A percentile compares a stretch with the other conserved stretches of the same genome.
Evolutionary conservation across 1,140 invertebrate genomes (phyloP).

Genomic region (Drosophila nebulosa): DNA sequence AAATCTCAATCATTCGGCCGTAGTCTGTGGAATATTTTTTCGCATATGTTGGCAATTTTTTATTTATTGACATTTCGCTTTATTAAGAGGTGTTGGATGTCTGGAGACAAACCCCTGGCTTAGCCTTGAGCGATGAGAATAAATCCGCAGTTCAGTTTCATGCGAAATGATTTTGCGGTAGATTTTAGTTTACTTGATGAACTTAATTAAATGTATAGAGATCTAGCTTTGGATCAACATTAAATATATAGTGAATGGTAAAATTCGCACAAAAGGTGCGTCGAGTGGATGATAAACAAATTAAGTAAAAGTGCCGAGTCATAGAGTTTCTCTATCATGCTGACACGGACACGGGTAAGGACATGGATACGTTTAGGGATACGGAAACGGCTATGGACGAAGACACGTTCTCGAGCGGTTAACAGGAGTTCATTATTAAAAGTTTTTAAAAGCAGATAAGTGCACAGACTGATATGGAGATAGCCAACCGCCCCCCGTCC

Average conservation of each 20-base stretch:
- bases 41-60: slow-evolving; percentile 74
- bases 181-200: not conserved
- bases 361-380: not conserved
- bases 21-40: slow-evolving; percentile 32
- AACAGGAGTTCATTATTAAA: slow-evolving; percentile 79
- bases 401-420: slow-evolving; percentile 64
- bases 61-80: slow-evolving; percentile 60
- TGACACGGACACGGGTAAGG: not conserved
- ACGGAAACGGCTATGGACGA: slow-evolving; percentile 15
- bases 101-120: not conserved
- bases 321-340: slow-evolving; percentile 10
- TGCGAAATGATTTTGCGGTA: too few species aligned
- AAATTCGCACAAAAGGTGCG: slow-evolving; percentile 41
- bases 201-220: not conserved
- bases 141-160: too few species aligned
- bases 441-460: slow-evolving; percentile 80
- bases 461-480: slow-evolving; percentile 77
- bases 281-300: slow-evolving; percentile 42
- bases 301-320: slow-evolving; percentile 66
- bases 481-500: slow-evolving; percentile 12
- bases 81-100: slow-evolving; percentile 63
- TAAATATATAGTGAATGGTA: not conserved
- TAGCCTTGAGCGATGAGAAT: not conserved
- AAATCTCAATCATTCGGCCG: slow-evolving; percentile 3
- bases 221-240: not conserved